These are phyloP conservation scores for Yponomeuta sedellus DNA, from an alignment of 2,888 invertebrate genomes.

Conservation along the genomic window DNA sequence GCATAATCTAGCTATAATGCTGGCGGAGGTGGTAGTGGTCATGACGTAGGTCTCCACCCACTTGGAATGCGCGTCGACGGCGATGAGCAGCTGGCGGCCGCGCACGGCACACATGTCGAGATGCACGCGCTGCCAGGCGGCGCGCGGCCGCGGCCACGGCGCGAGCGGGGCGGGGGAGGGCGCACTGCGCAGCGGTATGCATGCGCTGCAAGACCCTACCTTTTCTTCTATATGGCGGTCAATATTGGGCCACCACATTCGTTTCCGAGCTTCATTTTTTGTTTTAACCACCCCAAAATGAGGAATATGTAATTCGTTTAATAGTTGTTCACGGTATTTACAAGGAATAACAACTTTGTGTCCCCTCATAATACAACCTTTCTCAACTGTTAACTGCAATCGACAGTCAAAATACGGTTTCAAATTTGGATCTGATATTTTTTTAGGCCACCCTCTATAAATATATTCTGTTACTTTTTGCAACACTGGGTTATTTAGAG, in stretches of 20 bases:
- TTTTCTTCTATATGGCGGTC: constrained; percentile 21
- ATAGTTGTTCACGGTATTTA: constrained; percentile 18
- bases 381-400: constrained; percentile 9
- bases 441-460: background rate
- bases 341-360: constrained; percentile 15
- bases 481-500: background rate
- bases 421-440: background rate
- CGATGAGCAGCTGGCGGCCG: constrained; percentile 15
- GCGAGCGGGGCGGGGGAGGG: constrained; percentile 21
- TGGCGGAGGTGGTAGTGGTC: constrained; percentile 14
- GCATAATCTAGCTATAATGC: constrained; percentile 17
- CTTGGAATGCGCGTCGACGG: constrained; percentile 19
- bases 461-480: constrained; percentile 7
- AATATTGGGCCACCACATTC: constrained; percentile 23
- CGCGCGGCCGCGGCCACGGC: constrained; percentile 19
- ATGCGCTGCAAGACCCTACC: constrained; percentile 19
- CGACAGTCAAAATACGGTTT: constrained; percentile 15
- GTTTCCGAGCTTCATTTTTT: constrained; percentile 19
- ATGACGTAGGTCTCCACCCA: constrained; percentile 22
- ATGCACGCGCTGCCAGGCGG: constrained; percentile 19
- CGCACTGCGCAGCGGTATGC: constrained; percentile 16
- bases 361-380: constrained; percentile 20
- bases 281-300: constrained; percentile 23
- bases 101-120: constrained; percentile 20
- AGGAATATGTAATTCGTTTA: constrained; percentile 21